phyloP scores from a whole-genome alignment of 2,888 invertebrate genomes.

The Bellardia bayeri region DNA sequence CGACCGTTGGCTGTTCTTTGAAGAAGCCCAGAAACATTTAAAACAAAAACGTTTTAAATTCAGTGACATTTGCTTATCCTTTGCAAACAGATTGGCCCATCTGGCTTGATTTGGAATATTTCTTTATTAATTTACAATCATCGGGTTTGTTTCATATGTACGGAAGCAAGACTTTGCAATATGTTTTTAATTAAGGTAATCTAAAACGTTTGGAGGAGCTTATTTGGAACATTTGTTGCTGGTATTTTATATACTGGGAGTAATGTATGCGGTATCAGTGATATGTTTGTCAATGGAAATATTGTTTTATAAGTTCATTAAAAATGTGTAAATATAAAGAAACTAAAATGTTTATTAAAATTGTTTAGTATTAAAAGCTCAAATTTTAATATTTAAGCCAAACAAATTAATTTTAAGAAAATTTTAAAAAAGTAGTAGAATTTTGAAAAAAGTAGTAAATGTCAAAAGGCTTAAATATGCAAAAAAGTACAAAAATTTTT shows the following conservation, averaged over 20 bases:
- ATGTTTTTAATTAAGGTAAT: not conserved
- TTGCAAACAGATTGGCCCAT: not conserved
- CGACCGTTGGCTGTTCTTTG: not conserved
- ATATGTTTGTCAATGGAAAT: not conserved
- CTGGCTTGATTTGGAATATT: not conserved
- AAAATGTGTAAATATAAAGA: too few relatives aligned
- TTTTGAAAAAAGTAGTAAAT: too few relatives aligned
- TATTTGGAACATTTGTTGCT: not conserved
- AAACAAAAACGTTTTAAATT: not conserved
- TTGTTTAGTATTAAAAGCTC: too few relatives aligned
- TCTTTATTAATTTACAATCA: not conserved
- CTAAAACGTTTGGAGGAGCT: not conserved
- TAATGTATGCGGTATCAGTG: not conserved
- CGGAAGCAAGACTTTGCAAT: not conserved
- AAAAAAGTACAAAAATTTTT: too few relatives aligned
- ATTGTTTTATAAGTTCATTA: not conserved
- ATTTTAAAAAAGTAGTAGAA: too few relatives aligned
- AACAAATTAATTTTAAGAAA: too few relatives aligned
- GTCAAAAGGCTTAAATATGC: too few relatives aligned
- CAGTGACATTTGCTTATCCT: not conserved
- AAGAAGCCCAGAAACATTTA: not conserved
- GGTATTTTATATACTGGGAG: not conserved
- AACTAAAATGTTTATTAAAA: not conserved
- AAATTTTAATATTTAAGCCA: too few relatives aligned
- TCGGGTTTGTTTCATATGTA: not conserved